These are phyloP conservation scores for Clanis bilineata DNA, from an alignment of 2,888 invertebrate genomes.

Conservation along the genomic window DNA sequence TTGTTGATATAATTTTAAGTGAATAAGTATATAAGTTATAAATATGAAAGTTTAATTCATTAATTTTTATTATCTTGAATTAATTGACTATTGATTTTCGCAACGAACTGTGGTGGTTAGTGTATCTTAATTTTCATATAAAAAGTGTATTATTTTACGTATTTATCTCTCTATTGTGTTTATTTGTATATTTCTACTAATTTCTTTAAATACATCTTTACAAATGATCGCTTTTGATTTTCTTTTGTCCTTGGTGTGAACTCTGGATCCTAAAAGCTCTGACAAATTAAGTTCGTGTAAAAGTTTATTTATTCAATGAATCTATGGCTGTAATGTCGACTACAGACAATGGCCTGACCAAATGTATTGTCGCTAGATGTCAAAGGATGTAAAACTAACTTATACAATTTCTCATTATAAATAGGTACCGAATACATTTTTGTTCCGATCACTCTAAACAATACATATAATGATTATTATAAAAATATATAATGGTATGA, in stretches of 20 bases:
- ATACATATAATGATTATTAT: too few relatives aligned
- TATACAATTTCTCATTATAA: not conserved
- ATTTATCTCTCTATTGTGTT: constrained; percentile 1
- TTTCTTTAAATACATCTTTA: constrained; percentile 10
- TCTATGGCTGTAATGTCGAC: not conserved
- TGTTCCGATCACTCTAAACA: not conserved
- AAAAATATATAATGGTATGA: too few relatives aligned
- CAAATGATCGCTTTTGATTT: not conserved
- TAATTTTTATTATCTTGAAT: not conserved
- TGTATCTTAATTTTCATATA: not conserved
- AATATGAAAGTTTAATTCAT: constrained; percentile 3
- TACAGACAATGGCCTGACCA: not conserved
- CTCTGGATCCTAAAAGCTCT: not conserved
- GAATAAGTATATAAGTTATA: constrained; percentile 14
- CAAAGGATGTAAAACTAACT: not conserved
- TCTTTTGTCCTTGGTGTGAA: not conserved
- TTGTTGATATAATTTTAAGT: constrained; percentile 22
- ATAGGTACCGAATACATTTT: too few relatives aligned
- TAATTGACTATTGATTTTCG: not conserved
- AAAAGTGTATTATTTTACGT: not conserved
- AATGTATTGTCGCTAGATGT: not conserved
- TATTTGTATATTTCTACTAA: constrained; percentile 5
- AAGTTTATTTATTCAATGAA: not conserved
- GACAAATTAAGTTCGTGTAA: not conserved
- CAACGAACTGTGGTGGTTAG: not conserved